Conservation (phyloP, 1,140 invertebrate species). For the Popillia japonica region DNA sequence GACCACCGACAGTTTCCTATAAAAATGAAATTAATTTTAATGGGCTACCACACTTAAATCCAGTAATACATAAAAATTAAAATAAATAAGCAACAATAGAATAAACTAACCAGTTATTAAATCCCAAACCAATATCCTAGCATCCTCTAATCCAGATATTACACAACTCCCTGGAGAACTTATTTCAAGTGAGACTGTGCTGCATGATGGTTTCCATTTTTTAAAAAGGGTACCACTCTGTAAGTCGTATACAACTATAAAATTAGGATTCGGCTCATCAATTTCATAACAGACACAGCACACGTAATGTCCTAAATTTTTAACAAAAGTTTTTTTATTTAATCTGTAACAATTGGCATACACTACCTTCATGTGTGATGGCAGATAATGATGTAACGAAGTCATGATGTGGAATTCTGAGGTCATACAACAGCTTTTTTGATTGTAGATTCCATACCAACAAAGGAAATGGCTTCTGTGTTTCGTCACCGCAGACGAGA, state of each 20-base stretch:
- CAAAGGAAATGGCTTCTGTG: conserved; percentile 88
- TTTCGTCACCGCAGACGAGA: conserved; percentile 89
- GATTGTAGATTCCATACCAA: conserved; percentile 88
- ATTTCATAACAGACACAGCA: conserved; percentile 78
- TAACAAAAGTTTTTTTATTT: conserved; percentile 24
- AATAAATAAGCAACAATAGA: too few species aligned
- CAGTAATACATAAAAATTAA: too few species aligned
- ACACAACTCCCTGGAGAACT: conserved; percentile 81
- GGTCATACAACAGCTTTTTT: conserved; percentile 84
- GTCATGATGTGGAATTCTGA: conserved; percentile 87
- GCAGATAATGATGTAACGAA: conserved; percentile 84
- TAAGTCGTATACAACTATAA: conserved; percentile 91
- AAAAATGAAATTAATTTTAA: too few species aligned
- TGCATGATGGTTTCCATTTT: conserved; percentile 86
- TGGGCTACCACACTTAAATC: too few species aligned
- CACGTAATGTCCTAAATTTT: conserved; percentile 67
- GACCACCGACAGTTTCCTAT: conserved; percentile 74
- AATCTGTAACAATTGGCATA: too few species aligned
- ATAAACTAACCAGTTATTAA: conserved; percentile 75
- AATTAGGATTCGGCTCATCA: conserved; percentile 83
- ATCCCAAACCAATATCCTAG: conserved; percentile 85
- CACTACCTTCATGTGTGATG: conserved; percentile 81
- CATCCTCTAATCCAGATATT: conserved; percentile 83
- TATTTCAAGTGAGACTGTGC: conserved; percentile 82
- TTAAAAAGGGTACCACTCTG: conserved; percentile 90